Conservation (phyloP, 1,140 invertebrate species). For the Stegodyphus mimosarum region DNA sequence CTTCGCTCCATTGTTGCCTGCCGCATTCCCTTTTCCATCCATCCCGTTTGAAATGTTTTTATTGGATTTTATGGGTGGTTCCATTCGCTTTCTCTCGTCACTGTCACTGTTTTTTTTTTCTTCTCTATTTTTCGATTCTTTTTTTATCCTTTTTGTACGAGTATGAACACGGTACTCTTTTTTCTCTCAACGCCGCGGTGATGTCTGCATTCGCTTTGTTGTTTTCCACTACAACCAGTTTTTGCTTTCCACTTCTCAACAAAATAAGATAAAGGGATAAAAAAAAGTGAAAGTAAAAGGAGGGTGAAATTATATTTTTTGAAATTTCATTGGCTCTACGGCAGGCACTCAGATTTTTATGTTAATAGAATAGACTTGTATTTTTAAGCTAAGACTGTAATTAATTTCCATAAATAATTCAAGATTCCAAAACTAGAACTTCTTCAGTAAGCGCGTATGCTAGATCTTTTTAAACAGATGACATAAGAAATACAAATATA, state of each 20-base stretch:
- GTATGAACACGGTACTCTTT: background rate
- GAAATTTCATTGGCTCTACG: too few species aligned
- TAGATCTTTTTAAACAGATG: too few species aligned
- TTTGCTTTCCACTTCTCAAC: background rate
- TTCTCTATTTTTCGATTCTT: slow-evolving; percentile 5
- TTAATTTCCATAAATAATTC: too few species aligned
- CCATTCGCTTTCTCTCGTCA: slow-evolving; percentile 59
- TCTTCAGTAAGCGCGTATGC: too few species aligned
- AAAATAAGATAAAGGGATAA: background rate
- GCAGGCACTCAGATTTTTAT: too few species aligned
- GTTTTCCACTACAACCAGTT: background rate
- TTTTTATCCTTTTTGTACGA: background rate
- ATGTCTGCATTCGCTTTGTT: background rate
- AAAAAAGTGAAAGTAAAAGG: too few species aligned
- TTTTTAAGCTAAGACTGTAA: too few species aligned
- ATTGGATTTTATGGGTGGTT: slow-evolving; percentile 60
- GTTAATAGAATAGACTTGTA: too few species aligned
- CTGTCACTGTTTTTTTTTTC: slow-evolving; percentile 35
- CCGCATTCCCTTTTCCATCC: background rate
- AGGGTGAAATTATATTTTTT: too few species aligned
- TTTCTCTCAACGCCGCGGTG: background rate
- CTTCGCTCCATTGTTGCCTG: background rate
- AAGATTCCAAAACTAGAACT: too few species aligned
- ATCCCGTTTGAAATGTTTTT: slow-evolving; percentile 58
- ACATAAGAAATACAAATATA: too few species aligned